Conservation (phyloP, 35 echinoderm and acorn worm genomes). For the Ptychodera flava region DNA sequence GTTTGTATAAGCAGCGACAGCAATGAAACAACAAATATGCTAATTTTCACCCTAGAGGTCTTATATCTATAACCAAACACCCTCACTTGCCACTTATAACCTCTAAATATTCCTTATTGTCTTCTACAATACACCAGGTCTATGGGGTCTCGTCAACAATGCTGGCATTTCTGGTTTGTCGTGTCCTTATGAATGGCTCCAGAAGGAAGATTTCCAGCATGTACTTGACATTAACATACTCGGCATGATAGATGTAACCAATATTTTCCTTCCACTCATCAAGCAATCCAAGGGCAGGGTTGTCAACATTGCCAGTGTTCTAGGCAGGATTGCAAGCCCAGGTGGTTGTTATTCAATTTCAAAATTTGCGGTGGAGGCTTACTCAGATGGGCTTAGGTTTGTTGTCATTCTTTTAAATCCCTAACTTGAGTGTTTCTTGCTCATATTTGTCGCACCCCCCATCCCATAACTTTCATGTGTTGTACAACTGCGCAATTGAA, state of each 20-base stretch:
- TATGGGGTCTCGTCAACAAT: slow-evolving; percentile 63
- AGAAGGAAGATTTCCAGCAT: slow-evolving; percentile 21
- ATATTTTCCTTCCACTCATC: slow-evolving; percentile 39
- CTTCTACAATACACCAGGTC: no score
- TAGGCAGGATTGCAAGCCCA: slow-evolving; percentile 34
- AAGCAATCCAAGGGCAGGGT: slow-evolving; percentile 39
- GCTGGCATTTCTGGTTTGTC: slow-evolving; percentile 33
- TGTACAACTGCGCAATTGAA: no score
- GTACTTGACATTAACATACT: slow-evolving; percentile 41
- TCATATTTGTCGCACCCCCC: no score
- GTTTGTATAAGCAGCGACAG: no score
- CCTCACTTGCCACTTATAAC: no score
- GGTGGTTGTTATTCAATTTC: slow-evolving; percentile 36
- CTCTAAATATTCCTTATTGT: no score
- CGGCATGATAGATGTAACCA: slow-evolving; percentile 46
- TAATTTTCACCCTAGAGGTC: no score
- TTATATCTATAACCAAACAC: no score
- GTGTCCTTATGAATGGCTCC: slow-evolving; percentile 37
- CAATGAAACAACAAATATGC: no score
- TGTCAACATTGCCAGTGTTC: slow-evolving; percentile 40
- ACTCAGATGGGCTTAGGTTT: slow-evolving; percentile 61
- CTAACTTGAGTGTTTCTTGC: no score
- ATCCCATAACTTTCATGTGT: no score
- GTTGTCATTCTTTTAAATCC: no score
- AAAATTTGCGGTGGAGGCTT: slow-evolving; percentile 43